Base-by-base conservation (phyloP, 2,888 invertebrate genomes). In the Tachina fera region DNA sequence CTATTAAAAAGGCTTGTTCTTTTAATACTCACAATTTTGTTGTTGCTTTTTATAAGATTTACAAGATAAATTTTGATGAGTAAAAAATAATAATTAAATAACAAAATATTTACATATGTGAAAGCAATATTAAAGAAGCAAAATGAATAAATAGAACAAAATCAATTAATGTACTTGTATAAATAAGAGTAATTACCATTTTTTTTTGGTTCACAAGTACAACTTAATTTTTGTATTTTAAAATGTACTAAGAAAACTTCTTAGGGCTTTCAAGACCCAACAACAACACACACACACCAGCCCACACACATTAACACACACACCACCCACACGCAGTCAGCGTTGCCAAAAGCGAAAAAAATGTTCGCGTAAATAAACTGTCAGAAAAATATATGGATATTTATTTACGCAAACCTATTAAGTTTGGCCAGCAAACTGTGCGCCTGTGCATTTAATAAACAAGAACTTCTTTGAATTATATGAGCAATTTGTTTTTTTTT, bases 1-100 rank as follows among this genome's bases (percentile, higher is more conserved):
- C n/a, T n/a, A n/a, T 56, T 13, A 75, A 68, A 49, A 65, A 72
- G 31, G 61, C 76, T 81, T 76, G 58, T 78, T 47, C 53, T 31
- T 22, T n/a, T 51, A 60, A 61, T 31, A 70, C n/a, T 53, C 31
- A 43, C 61, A 53, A n/a, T 22, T 43, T 74, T 68, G 1, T 22
- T 22, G 3, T 22, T 74, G 85, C 80, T 87, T 80, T 45, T 45
- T 31, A 10, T 71, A 47, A 65, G 60, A 39, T 31, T 31, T 31
- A 31, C 31, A 31, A 31, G 4, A 31, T 31, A 31, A 31, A 31
- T 31, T 31, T 31, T 31, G 31, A 31, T 39, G 16, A 16, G 16
- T 41, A 41, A 16, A 41, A 41, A 16, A 41, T 60, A 31, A 60
- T 56, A 22, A 14, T 58, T 58, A 58, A 45, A 58, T 63, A 63